Conservation (phyloP, 2,113 vertebrate genomes). For the Tautogolabrus adspersus region DNA sequence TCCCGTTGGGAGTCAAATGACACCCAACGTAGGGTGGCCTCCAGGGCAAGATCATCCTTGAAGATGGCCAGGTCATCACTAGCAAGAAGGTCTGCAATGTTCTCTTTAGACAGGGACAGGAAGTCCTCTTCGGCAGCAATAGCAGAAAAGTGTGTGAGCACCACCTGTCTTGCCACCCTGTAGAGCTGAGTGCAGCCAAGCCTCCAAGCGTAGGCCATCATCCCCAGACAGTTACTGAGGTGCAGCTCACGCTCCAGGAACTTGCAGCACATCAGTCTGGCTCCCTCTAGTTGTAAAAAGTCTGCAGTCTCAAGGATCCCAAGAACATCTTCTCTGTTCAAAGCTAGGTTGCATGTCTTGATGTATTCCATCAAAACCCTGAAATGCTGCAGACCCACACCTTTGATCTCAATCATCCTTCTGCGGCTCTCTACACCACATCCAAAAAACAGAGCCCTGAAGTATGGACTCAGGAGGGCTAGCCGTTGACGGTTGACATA, state of each 20-base stretch:
- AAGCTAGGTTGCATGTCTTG: conserved; percentile 70
- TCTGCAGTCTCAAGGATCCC: conserved; percentile 88
- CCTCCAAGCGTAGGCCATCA: conserved; percentile 87
- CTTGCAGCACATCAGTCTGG: conserved; percentile 86
- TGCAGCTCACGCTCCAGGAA: conserved; percentile 90
- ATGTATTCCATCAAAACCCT: conserved; percentile 83
- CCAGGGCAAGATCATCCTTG: conserved; percentile 87
- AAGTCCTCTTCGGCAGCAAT: conserved; percentile 85
- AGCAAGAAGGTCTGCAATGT: conserved; percentile 82
- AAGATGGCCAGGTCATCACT: conserved; percentile 85
- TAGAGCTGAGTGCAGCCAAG: conserved; percentile 83
- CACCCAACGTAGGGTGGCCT: conserved; percentile 86
- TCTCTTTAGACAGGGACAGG: conserved; percentile 83
- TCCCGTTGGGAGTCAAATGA: conserved; percentile 83
- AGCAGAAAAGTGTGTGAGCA: conserved; percentile 87
- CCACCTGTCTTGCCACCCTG: conserved; percentile 82
- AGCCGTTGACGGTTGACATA: conserved; percentile 84
- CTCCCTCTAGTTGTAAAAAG: conserved; percentile 86
- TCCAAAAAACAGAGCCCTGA: conserved; percentile 90
- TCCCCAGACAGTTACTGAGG: conserved; percentile 88
- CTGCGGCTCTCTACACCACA: conserved; percentile 82
- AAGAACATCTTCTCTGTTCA: conserved; percentile 84
- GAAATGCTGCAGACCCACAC: conserved; percentile 81
- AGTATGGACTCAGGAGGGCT: conserved; percentile 86
- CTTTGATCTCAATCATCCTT: conserved; percentile 83